These are phyloP conservation scores for Actinemys pallida DNA, from an alignment of 2,113 vertebrate species.

Conservation along the genomic window DNA sequence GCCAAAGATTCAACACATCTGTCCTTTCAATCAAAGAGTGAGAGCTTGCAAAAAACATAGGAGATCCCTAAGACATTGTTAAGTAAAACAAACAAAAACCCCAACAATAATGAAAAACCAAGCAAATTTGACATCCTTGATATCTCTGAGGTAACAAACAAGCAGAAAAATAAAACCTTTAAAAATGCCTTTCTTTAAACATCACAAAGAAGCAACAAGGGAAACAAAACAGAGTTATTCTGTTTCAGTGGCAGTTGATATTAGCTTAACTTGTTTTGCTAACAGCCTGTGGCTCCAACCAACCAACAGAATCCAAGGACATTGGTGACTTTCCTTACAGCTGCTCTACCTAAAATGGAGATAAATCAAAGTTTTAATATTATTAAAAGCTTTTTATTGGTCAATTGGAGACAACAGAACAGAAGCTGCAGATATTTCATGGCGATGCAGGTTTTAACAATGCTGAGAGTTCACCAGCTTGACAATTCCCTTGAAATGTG, in stretches of 20 bases:
- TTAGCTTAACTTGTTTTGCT: neutral
- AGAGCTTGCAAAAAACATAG: neutral
- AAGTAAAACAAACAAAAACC: neutral
- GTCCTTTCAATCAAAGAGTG: neutral
- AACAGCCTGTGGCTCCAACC: neutral
- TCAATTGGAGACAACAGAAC: neutral
- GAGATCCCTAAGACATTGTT: neutral
- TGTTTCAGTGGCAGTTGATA: neutral
- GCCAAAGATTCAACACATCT: neutral
- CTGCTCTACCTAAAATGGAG: neutral
- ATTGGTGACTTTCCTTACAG: neutral
- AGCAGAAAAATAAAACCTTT: neutral
- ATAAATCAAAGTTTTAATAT: neutral
- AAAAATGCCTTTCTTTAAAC: neutral
- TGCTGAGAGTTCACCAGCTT: rapidly evolving
- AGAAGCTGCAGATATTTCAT: neutral
- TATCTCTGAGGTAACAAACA: neutral
- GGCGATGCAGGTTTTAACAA: neutral
- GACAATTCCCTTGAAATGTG: neutral
- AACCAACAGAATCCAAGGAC: neutral
- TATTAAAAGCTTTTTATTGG: neutral
- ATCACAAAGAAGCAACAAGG: neutral
- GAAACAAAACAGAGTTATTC: neutral
- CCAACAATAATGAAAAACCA: neutral
- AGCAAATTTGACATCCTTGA: neutral